A percentile compares a stretch with the other conserved stretches of the same genome.
Conservation (phyloP, 2,888 invertebrate species). For the Habroteleia sp. region DNA sequence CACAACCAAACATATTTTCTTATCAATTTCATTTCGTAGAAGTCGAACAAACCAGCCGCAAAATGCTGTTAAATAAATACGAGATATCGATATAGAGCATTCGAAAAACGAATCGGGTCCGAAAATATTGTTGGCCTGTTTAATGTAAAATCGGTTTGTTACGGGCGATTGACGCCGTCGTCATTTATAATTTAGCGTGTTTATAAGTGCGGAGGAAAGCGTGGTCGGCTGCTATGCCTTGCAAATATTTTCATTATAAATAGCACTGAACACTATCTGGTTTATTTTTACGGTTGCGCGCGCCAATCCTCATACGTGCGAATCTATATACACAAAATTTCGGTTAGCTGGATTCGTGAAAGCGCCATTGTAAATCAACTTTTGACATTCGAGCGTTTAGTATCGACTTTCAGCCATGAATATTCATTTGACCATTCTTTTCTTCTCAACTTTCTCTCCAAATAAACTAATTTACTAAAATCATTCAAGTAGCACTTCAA, state of each 20-base stretch:
- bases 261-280: constrained; percentile 72
- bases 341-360: constrained; percentile 35
- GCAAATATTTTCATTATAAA: constrained; percentile 80
- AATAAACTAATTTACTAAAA: too few species aligned
- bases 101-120: constrained; percentile 17
- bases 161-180: constrained; percentile 32
- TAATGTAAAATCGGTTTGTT: constrained; percentile 42
- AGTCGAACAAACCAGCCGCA: too few species aligned
- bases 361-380: constrained; percentile 37
- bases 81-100: too few species aligned
- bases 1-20: too few species aligned
- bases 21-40: too few species aligned
- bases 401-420: too few species aligned
- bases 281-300: constrained; percentile 72
- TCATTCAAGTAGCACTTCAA: too few species aligned
- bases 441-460: too few species aligned
- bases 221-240: constrained; percentile 68
- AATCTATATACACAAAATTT: constrained; percentile 53
- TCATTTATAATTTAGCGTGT: constrained; percentile 51
- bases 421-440: too few species aligned
- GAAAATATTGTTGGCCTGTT: constrained; percentile 45
- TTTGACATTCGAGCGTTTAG: constrained; percentile 7
- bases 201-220: constrained; percentile 61
- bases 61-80: too few species aligned
- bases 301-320: constrained; percentile 60